Evolutionary conservation across 2,113 vertebrate species (phyloP), one percentile per base, ranked within the genome.

Genomic region (Phodopus roborovskii): DNA sequence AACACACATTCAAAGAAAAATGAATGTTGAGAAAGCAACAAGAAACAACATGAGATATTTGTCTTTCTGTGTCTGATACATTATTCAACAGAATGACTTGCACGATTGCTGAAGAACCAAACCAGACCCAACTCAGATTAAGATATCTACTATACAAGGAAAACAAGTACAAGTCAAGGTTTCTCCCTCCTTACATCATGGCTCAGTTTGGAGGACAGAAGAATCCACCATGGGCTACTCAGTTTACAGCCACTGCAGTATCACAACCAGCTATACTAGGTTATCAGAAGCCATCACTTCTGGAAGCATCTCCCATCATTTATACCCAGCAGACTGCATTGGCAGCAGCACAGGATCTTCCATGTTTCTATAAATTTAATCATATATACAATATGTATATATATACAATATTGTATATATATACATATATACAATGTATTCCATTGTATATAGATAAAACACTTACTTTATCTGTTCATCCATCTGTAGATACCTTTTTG

Each of bases 161-260:
- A 96, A 90, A 94, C 88, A n/a, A 89, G 90, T 66, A n/a, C n/a
- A n/a, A n/a, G n/a, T n/a, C 17, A 94, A 95, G 86, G 90, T 89
- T 97, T 94, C 96, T 87, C 50, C 11, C 15, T 22, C 22, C 86
- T 97, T 95, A 90, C 95, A 77, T 96, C 98, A 99, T 99, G 99
- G 99, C 99, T 99, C 99, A 99, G 96, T 99, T 99, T 97, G 99
- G 99, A 99, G 99, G 99, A 98, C 99, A 99, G 99, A 99, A 99
- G 98, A 99, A 99, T 98, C 99, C 99, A 81, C 99, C 99, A 0
- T 99, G 99, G 99, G 99, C 99, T 88, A 99, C 99, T 97, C 99
- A 99, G 97, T 99, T 99, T 98, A 99, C 99, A 73, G 98, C 99
- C 95, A 99, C 99, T 68, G 99, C 99, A 1, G 99, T 99, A 70